A percentile compares a stretch with the other conserved stretches of the same genome.
These are phyloP conservation scores for Drosophila helvetica DNA, from an alignment of 2,888 invertebrate species.

Conservation along the genomic window DNA sequence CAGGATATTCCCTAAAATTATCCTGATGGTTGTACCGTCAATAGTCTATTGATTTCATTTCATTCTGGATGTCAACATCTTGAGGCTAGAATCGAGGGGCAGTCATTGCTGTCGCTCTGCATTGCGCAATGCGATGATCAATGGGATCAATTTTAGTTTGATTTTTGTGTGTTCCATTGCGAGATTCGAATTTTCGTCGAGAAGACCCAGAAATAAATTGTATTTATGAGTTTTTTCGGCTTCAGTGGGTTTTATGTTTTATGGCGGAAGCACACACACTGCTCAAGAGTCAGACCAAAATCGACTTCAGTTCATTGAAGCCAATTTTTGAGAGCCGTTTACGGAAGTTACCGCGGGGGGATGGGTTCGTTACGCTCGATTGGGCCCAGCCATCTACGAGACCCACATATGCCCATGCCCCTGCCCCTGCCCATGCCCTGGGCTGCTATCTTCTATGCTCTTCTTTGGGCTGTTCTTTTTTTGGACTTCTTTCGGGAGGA, in stretches of 20 bases:
- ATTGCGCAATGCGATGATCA: too few species aligned
- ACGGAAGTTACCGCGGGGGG: constrained; percentile 64
- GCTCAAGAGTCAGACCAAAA: constrained; percentile 48
- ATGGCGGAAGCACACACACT: constrained; percentile 48
- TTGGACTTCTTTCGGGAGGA: too few species aligned
- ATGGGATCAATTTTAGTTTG: too few species aligned
- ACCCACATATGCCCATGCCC: background rate
- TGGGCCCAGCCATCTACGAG: constrained; percentile 27
- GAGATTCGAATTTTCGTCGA: too few species aligned
- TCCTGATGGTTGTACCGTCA: too few species aligned
- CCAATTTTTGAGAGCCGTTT: constrained; percentile 59
- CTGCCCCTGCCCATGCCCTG: background rate
- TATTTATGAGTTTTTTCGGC: constrained; percentile 65
- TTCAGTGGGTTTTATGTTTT: constrained; percentile 67
- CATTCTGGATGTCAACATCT: too few species aligned
- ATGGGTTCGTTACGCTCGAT: constrained; percentile 54
- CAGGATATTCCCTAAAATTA: too few species aligned
- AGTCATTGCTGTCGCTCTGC: too few species aligned
- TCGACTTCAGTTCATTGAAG: constrained; percentile 57
- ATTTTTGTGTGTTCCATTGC: too few species aligned
- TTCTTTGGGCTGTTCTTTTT: constrained; percentile 5
- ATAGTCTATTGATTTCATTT: too few species aligned
- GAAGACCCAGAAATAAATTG: too few species aligned
- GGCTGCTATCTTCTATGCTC: background rate
- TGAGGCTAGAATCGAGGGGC: too few species aligned